phyloP scores from a whole-genome alignment of 2,113 vertebrate species.

The Rissa tridactyla region DNA sequence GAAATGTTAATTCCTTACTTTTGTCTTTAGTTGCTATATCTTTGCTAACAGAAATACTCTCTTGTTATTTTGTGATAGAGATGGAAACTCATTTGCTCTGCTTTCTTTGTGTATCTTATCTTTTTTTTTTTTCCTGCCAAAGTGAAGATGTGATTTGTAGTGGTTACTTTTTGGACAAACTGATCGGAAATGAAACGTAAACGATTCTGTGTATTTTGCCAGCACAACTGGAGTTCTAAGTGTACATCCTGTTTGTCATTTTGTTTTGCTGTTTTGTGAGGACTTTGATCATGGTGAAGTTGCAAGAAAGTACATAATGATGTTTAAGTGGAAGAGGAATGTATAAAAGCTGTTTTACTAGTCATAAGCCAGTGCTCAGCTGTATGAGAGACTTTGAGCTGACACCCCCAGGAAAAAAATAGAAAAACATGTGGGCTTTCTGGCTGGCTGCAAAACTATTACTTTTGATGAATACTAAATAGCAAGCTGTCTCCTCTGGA shows the following conservation, averaged over 20 bases:
- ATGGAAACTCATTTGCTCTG: background rate
- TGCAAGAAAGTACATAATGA: background rate
- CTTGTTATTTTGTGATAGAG: background rate
- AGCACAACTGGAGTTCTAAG: background rate
- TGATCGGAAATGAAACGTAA: background rate
- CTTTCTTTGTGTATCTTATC: background rate
- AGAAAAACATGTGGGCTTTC: constrained; percentile 6
- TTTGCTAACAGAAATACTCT: background rate
- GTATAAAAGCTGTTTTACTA: constrained; percentile 14
- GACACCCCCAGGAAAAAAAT: background rate
- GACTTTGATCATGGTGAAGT: constrained; percentile 19
- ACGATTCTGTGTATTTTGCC: background rate
- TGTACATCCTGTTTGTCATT: constrained; percentile 27
- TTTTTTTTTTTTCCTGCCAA: background rate
- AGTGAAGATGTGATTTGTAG: background rate
- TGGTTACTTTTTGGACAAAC: constrained; percentile 12
- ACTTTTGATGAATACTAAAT: background rate
- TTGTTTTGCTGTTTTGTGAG: background rate
- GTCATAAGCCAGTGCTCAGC: background rate
- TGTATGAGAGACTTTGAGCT: background rate
- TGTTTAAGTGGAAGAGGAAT: constrained; percentile 32
- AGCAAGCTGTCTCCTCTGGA: background rate
- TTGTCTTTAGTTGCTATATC: constrained; percentile 1
- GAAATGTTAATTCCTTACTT: constrained; percentile 4
- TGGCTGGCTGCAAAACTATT: background rate